Conservation (phyloP, 2,113 vertebrate species). For the Scytalopus superciliaris region DNA sequence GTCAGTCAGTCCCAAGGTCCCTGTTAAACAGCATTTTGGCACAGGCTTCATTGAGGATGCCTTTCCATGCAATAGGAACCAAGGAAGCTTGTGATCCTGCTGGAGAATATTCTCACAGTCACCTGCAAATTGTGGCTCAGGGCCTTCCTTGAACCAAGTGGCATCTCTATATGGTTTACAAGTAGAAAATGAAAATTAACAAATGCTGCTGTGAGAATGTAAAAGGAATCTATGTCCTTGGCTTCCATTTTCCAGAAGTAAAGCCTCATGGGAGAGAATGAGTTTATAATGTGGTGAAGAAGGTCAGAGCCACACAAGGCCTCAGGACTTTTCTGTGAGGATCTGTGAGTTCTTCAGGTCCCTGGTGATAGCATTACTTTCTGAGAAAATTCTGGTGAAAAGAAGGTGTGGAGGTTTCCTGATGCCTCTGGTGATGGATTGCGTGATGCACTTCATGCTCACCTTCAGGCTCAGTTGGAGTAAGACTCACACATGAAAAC, state of each 20-base stretch:
- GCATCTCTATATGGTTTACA: not conserved
- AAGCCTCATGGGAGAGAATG: not conserved
- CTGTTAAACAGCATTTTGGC: not conserved
- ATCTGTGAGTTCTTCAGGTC: not conserved
- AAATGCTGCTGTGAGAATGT: not conserved
- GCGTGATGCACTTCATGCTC: not conserved
- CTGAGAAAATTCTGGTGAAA: not conserved
- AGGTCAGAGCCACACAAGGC: not conserved
- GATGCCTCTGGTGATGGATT: not conserved
- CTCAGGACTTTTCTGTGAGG: not conserved
- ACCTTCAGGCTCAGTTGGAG: not conserved
- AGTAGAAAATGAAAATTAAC: not conserved
- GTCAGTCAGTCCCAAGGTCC: not conserved
- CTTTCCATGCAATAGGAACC: not conserved
- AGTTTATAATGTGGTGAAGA: not conserved
- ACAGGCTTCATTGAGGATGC: not conserved
- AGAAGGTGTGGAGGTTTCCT: not conserved
- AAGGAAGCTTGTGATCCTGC: not conserved
- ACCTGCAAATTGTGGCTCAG: not conserved
- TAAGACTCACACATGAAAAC: not conserved
- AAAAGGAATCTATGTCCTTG: not conserved
- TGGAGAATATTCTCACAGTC: not conserved
- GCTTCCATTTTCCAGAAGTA: not conserved
- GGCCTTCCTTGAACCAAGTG: not conserved
- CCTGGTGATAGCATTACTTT: fast-evolving